Percentiles rank a stretch among this genome's conserved stretches.
Evolutionary conservation across 2,113 vertebrate genomes (phyloP).

Genomic region (Heterocephalus glaber): DNA sequence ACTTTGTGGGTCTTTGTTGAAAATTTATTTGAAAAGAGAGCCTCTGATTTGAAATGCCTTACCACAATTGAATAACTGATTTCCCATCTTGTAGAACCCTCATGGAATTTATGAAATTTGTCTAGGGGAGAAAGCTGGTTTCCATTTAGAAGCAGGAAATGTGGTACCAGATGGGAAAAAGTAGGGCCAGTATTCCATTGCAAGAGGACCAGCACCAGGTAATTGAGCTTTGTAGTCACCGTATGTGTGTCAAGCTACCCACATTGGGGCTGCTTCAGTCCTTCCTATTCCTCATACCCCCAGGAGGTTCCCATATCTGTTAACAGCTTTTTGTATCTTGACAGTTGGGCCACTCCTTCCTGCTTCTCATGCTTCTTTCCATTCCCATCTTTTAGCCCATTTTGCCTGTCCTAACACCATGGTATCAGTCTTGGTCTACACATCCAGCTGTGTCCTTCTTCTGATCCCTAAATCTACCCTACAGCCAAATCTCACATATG

Average conservation of each 20-base stretch:
- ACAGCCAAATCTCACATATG: background rate
- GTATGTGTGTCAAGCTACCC: background rate
- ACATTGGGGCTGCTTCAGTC: background rate
- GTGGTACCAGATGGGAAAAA: background rate
- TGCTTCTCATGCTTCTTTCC: background rate
- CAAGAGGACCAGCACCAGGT: background rate
- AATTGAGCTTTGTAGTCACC: background rate
- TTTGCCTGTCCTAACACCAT: background rate
- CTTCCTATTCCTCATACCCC: no score
- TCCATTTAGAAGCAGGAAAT: slow-evolving; percentile 31
- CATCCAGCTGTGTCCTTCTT: background rate
- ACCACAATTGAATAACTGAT: background rate
- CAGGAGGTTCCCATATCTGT: background rate
- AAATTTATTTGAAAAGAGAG: slow-evolving; percentile 29
- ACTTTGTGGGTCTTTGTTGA: background rate
- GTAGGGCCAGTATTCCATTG: background rate
- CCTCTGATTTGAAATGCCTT: background rate
- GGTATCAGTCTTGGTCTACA: background rate
- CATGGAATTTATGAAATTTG: background rate
- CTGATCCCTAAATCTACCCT: background rate
- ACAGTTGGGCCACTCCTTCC: background rate
- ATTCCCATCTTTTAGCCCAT: background rate
- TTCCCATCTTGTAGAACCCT: background rate
- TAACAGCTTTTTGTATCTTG: background rate
- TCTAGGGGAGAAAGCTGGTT: background rate